These are phyloP conservation scores for Drosophila setifemur DNA, from an alignment of 1,140 invertebrate genomes.

Conservation along the genomic window DNA sequence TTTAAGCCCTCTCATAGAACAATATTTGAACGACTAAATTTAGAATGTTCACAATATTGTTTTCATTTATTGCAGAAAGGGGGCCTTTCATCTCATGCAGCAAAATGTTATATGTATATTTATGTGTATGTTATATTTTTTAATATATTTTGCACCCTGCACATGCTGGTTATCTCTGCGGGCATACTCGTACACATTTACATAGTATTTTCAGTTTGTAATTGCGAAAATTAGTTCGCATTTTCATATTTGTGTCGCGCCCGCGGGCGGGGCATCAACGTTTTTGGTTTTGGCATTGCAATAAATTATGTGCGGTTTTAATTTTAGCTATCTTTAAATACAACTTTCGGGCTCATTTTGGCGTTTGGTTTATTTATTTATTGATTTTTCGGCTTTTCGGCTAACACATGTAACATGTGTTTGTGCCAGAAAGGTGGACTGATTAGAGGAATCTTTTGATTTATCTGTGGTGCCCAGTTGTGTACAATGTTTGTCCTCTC, in stretches of 20 bases:
- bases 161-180: slow-evolving; percentile 19
- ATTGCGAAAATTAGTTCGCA: slow-evolving; percentile 40
- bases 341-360: slow-evolving; percentile 38
- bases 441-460: slow-evolving; percentile 44
- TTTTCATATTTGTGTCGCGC: slow-evolving; percentile 28
- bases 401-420: slow-evolving; percentile 35
- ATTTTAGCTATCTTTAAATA: slow-evolving; percentile 71
- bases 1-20: too few species aligned
- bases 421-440: slow-evolving; percentile 24
- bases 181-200: slow-evolving; percentile 10
- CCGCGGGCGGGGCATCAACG: slow-evolving; percentile 27
- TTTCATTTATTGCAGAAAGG: too few species aligned
- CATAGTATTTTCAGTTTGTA: slow-evolving; percentile 42
- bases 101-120: too few species aligned
- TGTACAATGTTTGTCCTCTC: too few species aligned
- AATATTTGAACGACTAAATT: too few species aligned
- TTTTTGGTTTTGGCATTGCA: slow-evolving; percentile 30
- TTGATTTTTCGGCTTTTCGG: slow-evolving; percentile 46
- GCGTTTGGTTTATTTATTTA: slow-evolving; percentile 38
- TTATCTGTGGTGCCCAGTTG: background rate
- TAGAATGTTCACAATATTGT: too few species aligned
- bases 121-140: too few species aligned
- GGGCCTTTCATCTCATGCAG: too few species aligned
- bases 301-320: slow-evolving; percentile 64
- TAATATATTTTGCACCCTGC: background rate